Conservation (phyloP, 1,140 invertebrate genomes). For the Oryzaephilus surinamensis region DNA sequence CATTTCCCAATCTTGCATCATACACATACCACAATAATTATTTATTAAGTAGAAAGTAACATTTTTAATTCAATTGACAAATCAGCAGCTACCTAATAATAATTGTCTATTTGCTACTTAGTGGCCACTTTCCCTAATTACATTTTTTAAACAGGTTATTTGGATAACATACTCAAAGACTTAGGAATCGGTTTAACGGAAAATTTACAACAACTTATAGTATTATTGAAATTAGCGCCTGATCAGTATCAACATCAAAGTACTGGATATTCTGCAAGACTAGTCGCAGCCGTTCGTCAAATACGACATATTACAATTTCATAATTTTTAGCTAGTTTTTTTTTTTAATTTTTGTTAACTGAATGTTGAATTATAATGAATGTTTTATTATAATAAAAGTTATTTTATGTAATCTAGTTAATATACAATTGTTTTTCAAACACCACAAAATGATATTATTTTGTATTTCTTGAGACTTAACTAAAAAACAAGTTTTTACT, state of each 20-base stretch:
- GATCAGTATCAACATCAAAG: slow-evolving; percentile 58
- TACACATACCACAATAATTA: no score
- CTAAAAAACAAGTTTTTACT: no score
- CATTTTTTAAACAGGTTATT: slow-evolving; percentile 55
- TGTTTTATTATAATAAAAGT: slow-evolving; percentile 21
- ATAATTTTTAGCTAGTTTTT: no score
- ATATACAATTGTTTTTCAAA: slow-evolving; percentile 1
- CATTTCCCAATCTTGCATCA: no score
- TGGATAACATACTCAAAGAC: slow-evolving; percentile 77
- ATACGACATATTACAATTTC: slow-evolving; percentile 65
- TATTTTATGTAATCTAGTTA: slow-evolving; percentile 1
- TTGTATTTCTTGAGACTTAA: no score
- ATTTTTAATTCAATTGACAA: no score
- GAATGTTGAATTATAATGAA: no score
- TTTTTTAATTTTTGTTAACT: no score
- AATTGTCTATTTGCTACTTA: not conserved
- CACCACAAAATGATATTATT: slow-evolving; percentile 4
- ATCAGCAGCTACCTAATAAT: not conserved
- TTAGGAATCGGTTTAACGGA: slow-evolving; percentile 62
- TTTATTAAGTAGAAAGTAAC: no score
- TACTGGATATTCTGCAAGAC: slow-evolving; percentile 51
- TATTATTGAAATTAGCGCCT: slow-evolving; percentile 52
- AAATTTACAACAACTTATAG: slow-evolving; percentile 56
- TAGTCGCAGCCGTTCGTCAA: slow-evolving; percentile 63
- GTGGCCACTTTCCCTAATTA: not conserved